These are phyloP conservation scores for Ctenodactylus gundi DNA, from an alignment of 2,113 vertebrate species.

Conservation along the genomic window DNA sequence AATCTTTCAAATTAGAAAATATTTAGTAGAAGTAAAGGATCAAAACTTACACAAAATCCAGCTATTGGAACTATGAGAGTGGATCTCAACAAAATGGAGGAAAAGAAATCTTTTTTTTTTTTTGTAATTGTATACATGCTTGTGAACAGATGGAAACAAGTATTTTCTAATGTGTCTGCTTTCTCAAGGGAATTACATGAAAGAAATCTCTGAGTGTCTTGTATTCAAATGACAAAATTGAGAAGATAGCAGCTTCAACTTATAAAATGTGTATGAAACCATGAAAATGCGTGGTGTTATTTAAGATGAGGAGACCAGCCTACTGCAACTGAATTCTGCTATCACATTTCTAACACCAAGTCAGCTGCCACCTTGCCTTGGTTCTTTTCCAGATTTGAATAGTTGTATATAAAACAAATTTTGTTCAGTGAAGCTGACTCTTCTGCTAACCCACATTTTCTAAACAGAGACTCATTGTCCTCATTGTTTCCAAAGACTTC, in stretches of 20 bases:
- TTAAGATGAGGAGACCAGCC: constrained; percentile 50
- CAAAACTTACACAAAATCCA: constrained; percentile 36
- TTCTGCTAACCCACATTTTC: not conserved
- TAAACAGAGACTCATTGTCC: not conserved
- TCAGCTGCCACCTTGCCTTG: constrained; percentile 49
- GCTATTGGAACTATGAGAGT: not conserved
- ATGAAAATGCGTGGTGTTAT: constrained; percentile 59
- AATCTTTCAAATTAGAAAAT: not conserved
- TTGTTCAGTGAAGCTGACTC: not conserved
- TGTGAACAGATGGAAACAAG: not conserved
- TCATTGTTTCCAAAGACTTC: not conserved
- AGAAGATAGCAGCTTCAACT: constrained; percentile 41
- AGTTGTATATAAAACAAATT: not conserved
- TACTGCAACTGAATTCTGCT: constrained; percentile 57
- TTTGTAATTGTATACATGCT: constrained; percentile 14
- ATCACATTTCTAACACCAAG: constrained; percentile 1
- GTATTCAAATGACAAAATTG: constrained; percentile 49
- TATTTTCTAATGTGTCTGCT: not conserved
- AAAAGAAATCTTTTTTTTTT: not conserved
- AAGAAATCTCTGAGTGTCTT: constrained; percentile 48
- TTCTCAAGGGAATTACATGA: constrained; percentile 13
- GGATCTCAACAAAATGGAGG: not conserved
- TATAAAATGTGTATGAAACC: constrained; percentile 42
- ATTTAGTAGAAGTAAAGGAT: not conserved
- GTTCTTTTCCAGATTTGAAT: not conserved